Base-by-base conservation (phyloP, 2,888 invertebrate genomes). In the Salpingus planirostris region DNA sequence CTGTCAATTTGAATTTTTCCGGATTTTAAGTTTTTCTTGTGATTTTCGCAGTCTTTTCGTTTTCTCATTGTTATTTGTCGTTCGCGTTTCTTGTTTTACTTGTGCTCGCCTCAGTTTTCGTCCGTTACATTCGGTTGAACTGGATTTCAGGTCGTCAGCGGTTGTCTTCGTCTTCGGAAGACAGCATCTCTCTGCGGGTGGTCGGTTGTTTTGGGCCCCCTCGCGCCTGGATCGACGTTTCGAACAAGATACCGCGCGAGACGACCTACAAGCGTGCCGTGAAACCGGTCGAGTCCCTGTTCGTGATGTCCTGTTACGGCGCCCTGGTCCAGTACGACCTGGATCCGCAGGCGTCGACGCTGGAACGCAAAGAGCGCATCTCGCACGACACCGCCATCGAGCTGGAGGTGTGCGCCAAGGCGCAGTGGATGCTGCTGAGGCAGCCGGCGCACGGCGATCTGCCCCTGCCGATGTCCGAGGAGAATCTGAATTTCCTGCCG, bases 381-480 rank as follows among this genome's bases (percentile, higher is more conserved):
- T 83, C 85, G 60, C 88, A 90, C 64, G 89, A 90, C 54, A 81
- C 88, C 0, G 74, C 80, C 8, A 84, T 91, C 42, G 92, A 93
- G 59, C 61, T 95, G 51, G 78, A 80, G 27, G 88, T 90, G 36
- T 42, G 43, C 11, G 82, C 89, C 1, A 80, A 83, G 54, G 87
- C 89, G 11, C 90, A 92, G 65, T 96, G 96, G 96, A 76, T 78
- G 35, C 71, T 96, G 40, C 76, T 81, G 46, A 71, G 85, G 31
- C 70, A 74, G 15, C 67, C 74, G 1, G 67, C 69, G 26, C 70
- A 75, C 13, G 62, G 68, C 11, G 88, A 88, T 63, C 68, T 88
- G 43, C 71, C 79, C 48, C 80, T 85, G 35, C 90, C 89, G n/a
- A 65, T 90, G 44, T 68, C 77, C 13, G 62, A 73, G 13, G 76